A percentile compares a stretch with the other conserved stretches of the same genome.
Evolutionary conservation across 2,797 vertebrate genomes (phyloP).

Genomic region (Oreonectes daqikongensis): DNA sequence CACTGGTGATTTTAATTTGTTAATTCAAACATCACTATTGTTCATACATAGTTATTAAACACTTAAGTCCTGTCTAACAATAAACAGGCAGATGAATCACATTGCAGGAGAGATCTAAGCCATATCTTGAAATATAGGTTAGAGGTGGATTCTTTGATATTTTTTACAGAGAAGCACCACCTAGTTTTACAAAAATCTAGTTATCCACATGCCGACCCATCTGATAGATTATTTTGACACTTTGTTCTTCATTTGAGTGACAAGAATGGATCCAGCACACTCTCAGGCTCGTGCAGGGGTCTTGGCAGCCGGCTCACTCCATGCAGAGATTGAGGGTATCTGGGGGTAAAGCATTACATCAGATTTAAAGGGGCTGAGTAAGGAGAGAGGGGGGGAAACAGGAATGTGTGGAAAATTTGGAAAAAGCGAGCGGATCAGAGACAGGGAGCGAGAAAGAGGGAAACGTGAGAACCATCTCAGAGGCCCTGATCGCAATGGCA

Average conservation of each 20-base stretch:
- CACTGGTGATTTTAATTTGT: conserved; percentile 13
- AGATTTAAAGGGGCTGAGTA: conserved; percentile 71
- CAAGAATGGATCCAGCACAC: conserved; percentile 61
- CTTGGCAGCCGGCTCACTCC: conserved; percentile 41
- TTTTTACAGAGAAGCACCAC: neutral
- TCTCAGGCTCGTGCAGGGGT: conserved; percentile 66
- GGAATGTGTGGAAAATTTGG: conserved; percentile 56
- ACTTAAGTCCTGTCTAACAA: too few species aligned
- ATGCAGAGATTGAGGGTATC: conserved; percentile 10
- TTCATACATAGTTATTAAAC: too few species aligned
- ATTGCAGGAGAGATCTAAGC: too few species aligned
- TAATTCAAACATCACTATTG: conserved; percentile 24
- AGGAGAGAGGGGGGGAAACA: conserved; percentile 52
- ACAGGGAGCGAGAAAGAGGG: conserved; percentile 64
- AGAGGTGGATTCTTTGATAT: too few species aligned
- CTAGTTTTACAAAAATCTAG: neutral
- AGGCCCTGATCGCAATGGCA: conserved; percentile 71
- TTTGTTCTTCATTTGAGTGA: conserved; percentile 62
- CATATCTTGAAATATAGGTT: neutral
- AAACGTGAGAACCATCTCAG: conserved; percentile 71
- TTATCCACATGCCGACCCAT: conserved; percentile 53
- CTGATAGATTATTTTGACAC: conserved; percentile 65
- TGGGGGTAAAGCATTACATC: conserved; percentile 67
- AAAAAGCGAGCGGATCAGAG: conserved; percentile 47
- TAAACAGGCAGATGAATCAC: too few species aligned